Conservation (phyloP, 2,888 invertebrate species). For the Shargacucullia verbasci region DNA sequence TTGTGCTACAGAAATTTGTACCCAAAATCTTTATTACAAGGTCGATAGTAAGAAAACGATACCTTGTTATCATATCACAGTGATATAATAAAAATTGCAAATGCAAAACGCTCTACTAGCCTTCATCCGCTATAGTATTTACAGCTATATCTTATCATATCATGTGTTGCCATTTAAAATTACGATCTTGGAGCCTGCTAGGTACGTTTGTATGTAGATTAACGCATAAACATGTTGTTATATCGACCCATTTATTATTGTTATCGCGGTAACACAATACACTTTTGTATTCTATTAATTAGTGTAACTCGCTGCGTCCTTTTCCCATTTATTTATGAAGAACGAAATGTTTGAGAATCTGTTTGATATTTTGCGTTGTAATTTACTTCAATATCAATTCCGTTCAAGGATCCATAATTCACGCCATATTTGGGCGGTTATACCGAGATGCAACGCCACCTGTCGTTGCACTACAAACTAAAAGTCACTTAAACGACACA, state of each 20-base stretch:
- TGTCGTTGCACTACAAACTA: constrained; percentile 36
- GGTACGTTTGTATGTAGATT: constrained; percentile 22
- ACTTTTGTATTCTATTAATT: constrained; percentile 47
- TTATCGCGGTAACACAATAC: constrained; percentile 37
- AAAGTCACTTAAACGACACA: constrained; percentile 48
- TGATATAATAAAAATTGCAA: constrained; percentile 63
- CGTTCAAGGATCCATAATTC: constrained; percentile 43
- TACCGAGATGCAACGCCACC: constrained; percentile 25
- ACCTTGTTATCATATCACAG: constrained; percentile 50
- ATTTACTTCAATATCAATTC: constrained; percentile 27
- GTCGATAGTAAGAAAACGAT: constrained; percentile 40
- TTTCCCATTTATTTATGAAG: no score
- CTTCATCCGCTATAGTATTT: constrained; percentile 56
- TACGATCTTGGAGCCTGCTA: constrained; percentile 41
- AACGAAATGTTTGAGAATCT: constrained; percentile 21
- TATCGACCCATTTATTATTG: constrained; percentile 41
- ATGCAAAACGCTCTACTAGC: constrained; percentile 56
- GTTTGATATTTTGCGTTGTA: constrained; percentile 25
- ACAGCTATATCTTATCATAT: constrained; percentile 64
- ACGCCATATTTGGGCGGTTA: constrained; percentile 32
- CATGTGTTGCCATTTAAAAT: constrained; percentile 58
- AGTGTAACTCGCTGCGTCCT: constrained; percentile 19
- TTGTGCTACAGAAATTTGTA: constrained; percentile 44
- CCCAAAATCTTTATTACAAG: constrained; percentile 33
- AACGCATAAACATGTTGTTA: constrained; percentile 31